Conservation (phyloP, 2,888 invertebrate genomes). For the Bombyx huttoni region DNA sequence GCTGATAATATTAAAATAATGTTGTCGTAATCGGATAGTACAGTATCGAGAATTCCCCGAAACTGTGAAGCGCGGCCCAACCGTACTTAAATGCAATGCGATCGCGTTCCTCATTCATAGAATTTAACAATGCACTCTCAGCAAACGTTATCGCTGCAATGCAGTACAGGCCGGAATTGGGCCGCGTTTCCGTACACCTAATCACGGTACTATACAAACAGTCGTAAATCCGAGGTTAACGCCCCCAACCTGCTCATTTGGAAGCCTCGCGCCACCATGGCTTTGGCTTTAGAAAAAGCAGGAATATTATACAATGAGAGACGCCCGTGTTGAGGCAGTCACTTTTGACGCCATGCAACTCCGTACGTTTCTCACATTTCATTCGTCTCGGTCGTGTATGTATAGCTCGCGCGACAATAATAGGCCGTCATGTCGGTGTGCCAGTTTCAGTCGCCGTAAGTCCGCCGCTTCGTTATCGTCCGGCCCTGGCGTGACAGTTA, state of each 20-base stretch:
- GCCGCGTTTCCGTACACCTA: slow-evolving; percentile 29
- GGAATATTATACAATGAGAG: slow-evolving; percentile 55
- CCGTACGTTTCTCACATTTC: slow-evolving; percentile 67
- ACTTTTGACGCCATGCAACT: slow-evolving; percentile 64
- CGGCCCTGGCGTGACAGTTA: slow-evolving; percentile 44
- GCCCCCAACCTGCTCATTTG: slow-evolving; percentile 58
- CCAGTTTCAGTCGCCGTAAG: slow-evolving; percentile 23
- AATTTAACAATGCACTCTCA: slow-evolving; percentile 32
- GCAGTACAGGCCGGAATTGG: slow-evolving; percentile 36
- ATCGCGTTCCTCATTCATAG: slow-evolving; percentile 51
- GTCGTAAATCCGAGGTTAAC: slow-evolving; percentile 5
- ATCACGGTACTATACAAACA: slow-evolving; percentile 16
- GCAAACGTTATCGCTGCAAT: slow-evolving; percentile 31
- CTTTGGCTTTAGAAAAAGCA: slow-evolving; percentile 67
- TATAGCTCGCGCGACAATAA: background rate
- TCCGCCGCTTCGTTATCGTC: slow-evolving; percentile 32
- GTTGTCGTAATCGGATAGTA: slow-evolving; percentile 51
- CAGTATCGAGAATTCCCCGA: slow-evolving; percentile 42
- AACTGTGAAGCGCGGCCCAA: slow-evolving; percentile 34
- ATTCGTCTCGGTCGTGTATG: slow-evolving; percentile 14
- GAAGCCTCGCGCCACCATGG: slow-evolving; percentile 56
- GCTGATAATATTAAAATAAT: slow-evolving; percentile 57
- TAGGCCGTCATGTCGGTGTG: slow-evolving; percentile 17
- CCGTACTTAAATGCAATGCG: slow-evolving; percentile 41
- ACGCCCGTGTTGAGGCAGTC: slow-evolving; percentile 69